A percentile compares a stretch with the other conserved stretches of the same genome.
Evolutionary conservation across 2,113 vertebrate species (phyloP).

Genomic region (Zosterops borbonicus): DNA sequence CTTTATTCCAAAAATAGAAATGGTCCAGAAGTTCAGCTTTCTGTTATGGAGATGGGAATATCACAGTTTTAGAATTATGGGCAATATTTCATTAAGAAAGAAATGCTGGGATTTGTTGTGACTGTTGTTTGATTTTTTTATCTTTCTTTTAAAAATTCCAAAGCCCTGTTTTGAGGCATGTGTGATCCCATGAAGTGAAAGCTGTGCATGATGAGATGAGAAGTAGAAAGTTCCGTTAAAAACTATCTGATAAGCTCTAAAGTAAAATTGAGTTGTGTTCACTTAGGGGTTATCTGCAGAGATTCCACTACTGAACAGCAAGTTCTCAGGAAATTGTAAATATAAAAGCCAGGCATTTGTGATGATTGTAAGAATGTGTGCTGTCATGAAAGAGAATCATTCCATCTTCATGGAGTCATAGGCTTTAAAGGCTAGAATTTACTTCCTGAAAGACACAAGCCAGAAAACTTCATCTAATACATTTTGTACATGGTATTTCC

Average conservation of each 20-base stretch:
- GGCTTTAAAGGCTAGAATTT: conserved; percentile 11
- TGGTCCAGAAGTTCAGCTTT: not conserved
- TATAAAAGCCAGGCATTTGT: conserved; percentile 1
- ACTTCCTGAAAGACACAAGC: not conserved
- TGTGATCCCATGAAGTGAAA: not conserved
- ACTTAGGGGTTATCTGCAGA: conserved; percentile 6
- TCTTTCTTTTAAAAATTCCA: not conserved
- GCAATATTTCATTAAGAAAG: not conserved
- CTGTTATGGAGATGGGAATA: fast-evolving
- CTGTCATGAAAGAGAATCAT: conserved; percentile 8
- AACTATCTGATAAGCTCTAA: not conserved
- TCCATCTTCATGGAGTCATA: conserved; percentile 12
- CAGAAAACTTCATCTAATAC: conserved; percentile 7
- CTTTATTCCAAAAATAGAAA: not conserved
- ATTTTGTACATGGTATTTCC: conserved; percentile 13
- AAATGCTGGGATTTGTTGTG: not conserved
- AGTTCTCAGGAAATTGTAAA: conserved; percentile 30
- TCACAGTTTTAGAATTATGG: not conserved
- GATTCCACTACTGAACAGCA: not conserved
- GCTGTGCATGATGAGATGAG: not conserved
- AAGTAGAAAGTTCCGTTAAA: conserved; percentile 4
- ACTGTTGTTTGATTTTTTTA: not conserved
- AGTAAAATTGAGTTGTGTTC: conserved; percentile 1
- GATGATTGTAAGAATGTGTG: conserved; percentile 26
- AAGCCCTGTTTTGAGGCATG: not conserved